phyloP scores from a whole-genome alignment of 2,888 invertebrate species.

The Melitaea athalia region DNA sequence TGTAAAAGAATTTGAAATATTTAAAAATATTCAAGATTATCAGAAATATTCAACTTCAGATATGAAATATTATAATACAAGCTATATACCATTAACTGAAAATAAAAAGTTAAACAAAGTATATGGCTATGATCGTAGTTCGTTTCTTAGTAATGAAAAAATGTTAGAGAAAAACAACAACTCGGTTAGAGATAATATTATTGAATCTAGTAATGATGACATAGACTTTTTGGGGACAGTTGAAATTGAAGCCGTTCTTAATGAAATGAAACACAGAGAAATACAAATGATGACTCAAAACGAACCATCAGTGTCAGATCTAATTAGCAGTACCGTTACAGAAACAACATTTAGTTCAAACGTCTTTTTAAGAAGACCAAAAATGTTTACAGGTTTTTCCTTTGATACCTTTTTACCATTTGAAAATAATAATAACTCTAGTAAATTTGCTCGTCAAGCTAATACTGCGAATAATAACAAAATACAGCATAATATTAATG shows the following conservation, averaged over 20 bases:
- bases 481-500: constrained; percentile 37
- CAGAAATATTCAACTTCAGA: not conserved
- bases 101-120: not conserved
- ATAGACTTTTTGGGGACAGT: constrained; percentile 44
- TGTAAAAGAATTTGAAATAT: constrained; percentile 29
- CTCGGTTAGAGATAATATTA: constrained; percentile 6
- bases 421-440: constrained; percentile 19
- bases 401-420: constrained; percentile 41
- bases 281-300: constrained; percentile 50
- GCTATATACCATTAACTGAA: not conserved
- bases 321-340: constrained; percentile 53
- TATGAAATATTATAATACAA: not conserved
- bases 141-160: not conserved
- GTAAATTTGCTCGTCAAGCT: constrained; percentile 11
- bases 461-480: constrained; percentile 22
- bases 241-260: constrained; percentile 57
- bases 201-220: constrained; percentile 18
- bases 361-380: constrained; percentile 42
- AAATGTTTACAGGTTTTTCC: constrained; percentile 26
- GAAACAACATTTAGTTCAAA: constrained; percentile 51
- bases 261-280: constrained; percentile 57
- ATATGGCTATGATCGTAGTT: not conserved
- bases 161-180: not conserved
- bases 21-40: constrained; percentile 12
- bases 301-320: constrained; percentile 46